Percentiles rank a stretch among this genome's conserved stretches.
Conservation (phyloP, 2,113 vertebrate genomes). For the Lepus timidus region DNA sequence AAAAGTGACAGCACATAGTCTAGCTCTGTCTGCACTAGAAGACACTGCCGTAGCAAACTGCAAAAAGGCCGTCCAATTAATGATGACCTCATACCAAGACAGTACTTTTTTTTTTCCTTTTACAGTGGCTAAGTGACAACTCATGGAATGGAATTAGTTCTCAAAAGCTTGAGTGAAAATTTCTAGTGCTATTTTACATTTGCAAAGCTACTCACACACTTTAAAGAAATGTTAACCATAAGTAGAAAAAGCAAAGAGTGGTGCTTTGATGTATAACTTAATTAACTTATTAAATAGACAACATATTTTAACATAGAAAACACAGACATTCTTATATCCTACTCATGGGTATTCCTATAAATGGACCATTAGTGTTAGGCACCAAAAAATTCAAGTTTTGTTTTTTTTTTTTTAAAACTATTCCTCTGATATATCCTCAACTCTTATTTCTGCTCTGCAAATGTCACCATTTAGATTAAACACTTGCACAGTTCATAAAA, state of each 20-base stretch:
- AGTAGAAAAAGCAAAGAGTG: slow-evolving; percentile 76
- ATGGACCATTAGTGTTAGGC: slow-evolving; percentile 86
- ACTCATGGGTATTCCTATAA: slow-evolving; percentile 71
- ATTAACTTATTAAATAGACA: slow-evolving; percentile 80
- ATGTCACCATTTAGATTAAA: slow-evolving; percentile 60
- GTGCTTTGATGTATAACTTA: slow-evolving; percentile 73
- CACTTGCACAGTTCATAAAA: slow-evolving; percentile 55
- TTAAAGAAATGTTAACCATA: slow-evolving; percentile 81
- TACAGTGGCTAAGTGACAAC: slow-evolving; percentile 85
- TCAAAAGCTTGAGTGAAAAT: slow-evolving; percentile 86
- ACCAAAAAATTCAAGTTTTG: slow-evolving; percentile 87
- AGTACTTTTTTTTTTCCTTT: slow-evolving; percentile 76
- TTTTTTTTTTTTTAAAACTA: slow-evolving; percentile 53
- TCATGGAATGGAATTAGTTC: slow-evolving; percentile 88
- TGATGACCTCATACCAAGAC: slow-evolving; percentile 86
- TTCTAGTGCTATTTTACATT: slow-evolving; percentile 81
- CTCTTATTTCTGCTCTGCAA: slow-evolving; percentile 40
- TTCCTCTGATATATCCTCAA: slow-evolving; percentile 36
- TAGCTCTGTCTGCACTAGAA: slow-evolving; percentile 86
- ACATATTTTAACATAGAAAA: slow-evolving; percentile 84
- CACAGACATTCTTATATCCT: slow-evolving; percentile 76
- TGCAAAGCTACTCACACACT: slow-evolving; percentile 83
- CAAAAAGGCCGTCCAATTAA: slow-evolving; percentile 85
- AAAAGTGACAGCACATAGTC: slow-evolving; percentile 78
- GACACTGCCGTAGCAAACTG: slow-evolving; percentile 85